These are phyloP conservation scores for Phrynosoma platyrhinos DNA, from an alignment of 2,113 vertebrate genomes.

Conservation along the genomic window DNA sequence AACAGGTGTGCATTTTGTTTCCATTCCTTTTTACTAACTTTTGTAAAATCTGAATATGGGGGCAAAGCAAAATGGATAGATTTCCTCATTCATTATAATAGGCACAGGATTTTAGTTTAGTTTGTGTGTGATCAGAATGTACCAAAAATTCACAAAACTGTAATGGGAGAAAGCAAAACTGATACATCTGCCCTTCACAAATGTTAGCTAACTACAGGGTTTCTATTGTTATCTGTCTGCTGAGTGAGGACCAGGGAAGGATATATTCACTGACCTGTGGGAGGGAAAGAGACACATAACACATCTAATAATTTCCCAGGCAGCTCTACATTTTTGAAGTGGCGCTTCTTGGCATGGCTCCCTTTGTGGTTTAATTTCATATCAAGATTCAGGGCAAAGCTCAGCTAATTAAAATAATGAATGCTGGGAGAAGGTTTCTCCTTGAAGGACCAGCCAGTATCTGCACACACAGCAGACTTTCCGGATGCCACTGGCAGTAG, in stretches of 20 bases:
- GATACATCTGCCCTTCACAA: background rate
- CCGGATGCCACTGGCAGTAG: slow-evolving; percentile 52
- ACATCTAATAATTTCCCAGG: slow-evolving; percentile 67
- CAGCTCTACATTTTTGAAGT: slow-evolving; percentile 60
- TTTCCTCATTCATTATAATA: too few species aligned
- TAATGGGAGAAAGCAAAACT: background rate
- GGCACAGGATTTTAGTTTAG: too few species aligned
- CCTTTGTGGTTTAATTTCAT: slow-evolving; percentile 65
- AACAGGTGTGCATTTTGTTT: background rate
- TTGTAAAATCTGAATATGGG: background rate
- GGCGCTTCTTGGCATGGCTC: slow-evolving; percentile 46
- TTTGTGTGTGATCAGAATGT: too few species aligned
- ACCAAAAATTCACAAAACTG: too few species aligned
- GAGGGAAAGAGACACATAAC: slow-evolving; percentile 46
- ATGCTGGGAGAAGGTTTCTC: slow-evolving; percentile 68
- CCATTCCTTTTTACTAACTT: background rate
- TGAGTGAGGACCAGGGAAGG: background rate
- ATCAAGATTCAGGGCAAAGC: slow-evolving; percentile 75
- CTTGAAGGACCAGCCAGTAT: slow-evolving; percentile 56
- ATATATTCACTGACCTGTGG: slow-evolving; percentile 20
- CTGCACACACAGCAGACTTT: slow-evolving; percentile 12
- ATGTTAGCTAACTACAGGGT: background rate
- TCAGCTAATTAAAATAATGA: slow-evolving; percentile 72
- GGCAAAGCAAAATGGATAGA: background rate
- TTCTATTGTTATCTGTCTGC: background rate